A percentile compares a stretch with the other conserved stretches of the same genome.
These are phyloP conservation scores for Caradrina clavipalpis DNA, from an alignment of 2,888 invertebrate genomes.

Conservation along the genomic window DNA sequence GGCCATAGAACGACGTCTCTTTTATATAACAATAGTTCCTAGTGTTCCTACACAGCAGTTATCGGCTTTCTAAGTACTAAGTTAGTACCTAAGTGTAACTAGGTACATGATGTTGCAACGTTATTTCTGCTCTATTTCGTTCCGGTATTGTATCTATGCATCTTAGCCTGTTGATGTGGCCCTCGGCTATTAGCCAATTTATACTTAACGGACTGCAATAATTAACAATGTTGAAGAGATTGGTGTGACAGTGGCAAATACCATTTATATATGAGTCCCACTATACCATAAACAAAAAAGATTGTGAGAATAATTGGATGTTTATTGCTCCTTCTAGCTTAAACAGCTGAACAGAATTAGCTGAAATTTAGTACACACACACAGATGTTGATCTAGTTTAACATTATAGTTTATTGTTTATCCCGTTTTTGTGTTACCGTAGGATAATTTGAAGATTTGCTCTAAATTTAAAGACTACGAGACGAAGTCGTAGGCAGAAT, in stretches of 20 bases:
- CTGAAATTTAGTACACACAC: no score
- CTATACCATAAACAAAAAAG: no score
- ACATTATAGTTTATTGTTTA: no score
- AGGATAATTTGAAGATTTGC: no score
- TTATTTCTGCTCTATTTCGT: slow-evolving; percentile 40
- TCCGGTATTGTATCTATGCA: slow-evolving; percentile 17
- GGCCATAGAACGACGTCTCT: slow-evolving; percentile 10
- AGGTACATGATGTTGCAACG: slow-evolving; percentile 17
- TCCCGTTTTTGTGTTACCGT: no score
- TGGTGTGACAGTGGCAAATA: not conserved
- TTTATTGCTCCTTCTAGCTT: no score
- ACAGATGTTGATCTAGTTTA: no score
- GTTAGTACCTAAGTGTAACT: slow-evolving; percentile 21
- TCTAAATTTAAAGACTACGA: no score
- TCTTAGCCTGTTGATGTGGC: not conserved
- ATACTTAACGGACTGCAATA: not conserved
- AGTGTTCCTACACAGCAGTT: slow-evolving; percentile 24
- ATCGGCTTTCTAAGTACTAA: slow-evolving; percentile 48
- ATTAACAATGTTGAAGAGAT: not conserved
- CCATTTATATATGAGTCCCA: no score
- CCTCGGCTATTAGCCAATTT: not conserved
- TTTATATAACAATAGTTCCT: slow-evolving; percentile 44
- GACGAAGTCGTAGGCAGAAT: no score
- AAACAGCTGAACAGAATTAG: no score
- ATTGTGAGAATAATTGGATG: no score